Evolutionary conservation across 2,797 vertebrate species (phyloP).

Genomic region (Xenops minutus): DNA sequence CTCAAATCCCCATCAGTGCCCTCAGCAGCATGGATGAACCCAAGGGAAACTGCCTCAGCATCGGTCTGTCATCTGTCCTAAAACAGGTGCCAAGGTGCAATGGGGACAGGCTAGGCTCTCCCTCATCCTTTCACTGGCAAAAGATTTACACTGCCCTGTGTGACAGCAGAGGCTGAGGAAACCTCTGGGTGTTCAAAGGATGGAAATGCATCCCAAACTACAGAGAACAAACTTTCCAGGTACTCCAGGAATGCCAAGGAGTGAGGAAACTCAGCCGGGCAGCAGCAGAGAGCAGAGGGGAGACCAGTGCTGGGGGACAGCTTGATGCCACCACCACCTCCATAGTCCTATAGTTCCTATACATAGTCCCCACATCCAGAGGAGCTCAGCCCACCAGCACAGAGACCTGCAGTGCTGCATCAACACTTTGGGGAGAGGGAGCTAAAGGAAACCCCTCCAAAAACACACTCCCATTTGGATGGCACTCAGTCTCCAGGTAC

Average conservation of each 20-base stretch:
- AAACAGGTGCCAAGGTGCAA: background rate
- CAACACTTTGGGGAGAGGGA: background rate
- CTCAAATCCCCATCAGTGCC: background rate
- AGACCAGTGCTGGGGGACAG: background rate
- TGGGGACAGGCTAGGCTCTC: rapidly evolving
- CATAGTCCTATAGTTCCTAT: background rate
- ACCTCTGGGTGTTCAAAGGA: background rate
- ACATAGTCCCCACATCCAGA: rapidly evolving
- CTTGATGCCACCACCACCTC: background rate
- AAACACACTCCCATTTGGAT: background rate
- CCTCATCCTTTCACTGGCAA: background rate
- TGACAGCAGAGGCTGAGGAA: background rate
- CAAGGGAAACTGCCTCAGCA: background rate
- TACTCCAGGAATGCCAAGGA: background rate
- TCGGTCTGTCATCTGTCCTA: background rate
- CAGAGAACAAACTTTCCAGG: background rate
- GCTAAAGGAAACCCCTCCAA: background rate
- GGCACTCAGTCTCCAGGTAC: background rate
- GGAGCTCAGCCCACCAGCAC: background rate
- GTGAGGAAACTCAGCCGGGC: background rate
- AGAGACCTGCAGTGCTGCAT: background rate
- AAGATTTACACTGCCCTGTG: background rate
- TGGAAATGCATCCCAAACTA: background rate
- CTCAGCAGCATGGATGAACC: background rate
- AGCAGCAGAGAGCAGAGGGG: background rate